A percentile compares a stretch with the other conserved stretches of the same genome.
Conservation (phyloP, 2,797 vertebrate genomes). For the Rhinella marina region DNA sequence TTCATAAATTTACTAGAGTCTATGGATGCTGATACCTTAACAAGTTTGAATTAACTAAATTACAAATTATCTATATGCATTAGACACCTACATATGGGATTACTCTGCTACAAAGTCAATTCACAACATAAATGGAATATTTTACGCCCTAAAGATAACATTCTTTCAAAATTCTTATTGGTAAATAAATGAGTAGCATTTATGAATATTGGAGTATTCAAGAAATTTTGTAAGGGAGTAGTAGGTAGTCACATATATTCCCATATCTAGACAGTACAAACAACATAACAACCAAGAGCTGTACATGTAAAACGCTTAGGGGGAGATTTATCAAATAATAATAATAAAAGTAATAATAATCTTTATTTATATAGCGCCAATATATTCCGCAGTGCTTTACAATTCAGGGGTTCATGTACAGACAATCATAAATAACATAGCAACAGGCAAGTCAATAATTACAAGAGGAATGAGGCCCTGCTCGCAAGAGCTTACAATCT, state of each 20-base stretch:
- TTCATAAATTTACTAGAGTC: conserved; percentile 1
- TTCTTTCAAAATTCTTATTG: not conserved
- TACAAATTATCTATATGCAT: conserved; percentile 1
- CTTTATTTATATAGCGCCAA: no score
- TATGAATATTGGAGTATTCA: not conserved
- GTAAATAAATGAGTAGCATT: not conserved
- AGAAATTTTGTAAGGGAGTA: not conserved
- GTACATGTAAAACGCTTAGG: no score
- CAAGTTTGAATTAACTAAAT: not conserved
- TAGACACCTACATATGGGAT: not conserved
- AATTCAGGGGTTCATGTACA: no score
- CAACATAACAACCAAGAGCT: not conserved
- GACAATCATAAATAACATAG: no score
- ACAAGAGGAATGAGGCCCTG: no score
- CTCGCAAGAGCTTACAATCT: no score
- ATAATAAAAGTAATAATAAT: no score
- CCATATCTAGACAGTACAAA: not conserved
- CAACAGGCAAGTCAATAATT: no score
- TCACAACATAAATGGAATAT: not conserved
- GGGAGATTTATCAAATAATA: no score
- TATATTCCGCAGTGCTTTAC: no score
- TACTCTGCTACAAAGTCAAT: not conserved
- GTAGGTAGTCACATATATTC: not conserved
- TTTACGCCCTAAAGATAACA: not conserved
- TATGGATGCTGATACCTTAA: conserved; percentile 4